These are phyloP conservation scores for Synanceia verrucosa DNA, from an alignment of 2,797 vertebrate genomes.

Conservation along the genomic window DNA sequence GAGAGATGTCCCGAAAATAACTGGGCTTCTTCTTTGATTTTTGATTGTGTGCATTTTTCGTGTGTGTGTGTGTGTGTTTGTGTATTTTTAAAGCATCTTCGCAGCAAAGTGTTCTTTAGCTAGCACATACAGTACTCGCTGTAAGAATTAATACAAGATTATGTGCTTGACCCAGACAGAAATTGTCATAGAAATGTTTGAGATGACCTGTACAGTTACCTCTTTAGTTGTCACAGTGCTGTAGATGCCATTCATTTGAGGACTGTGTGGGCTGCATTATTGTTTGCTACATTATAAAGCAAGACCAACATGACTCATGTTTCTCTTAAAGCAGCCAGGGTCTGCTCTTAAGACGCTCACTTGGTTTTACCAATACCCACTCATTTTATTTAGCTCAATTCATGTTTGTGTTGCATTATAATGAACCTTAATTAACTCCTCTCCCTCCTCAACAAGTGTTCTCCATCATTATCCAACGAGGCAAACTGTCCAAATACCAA, in stretches of 20 bases:
- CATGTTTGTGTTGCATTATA: background rate
- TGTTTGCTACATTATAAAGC: background rate
- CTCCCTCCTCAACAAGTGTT: background rate
- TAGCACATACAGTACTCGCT: constrained; percentile 1
- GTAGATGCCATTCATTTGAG: background rate
- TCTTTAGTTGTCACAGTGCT: constrained; percentile 1
- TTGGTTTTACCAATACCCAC: background rate
- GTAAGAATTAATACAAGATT: constrained; percentile 35
- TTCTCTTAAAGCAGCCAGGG: background rate
- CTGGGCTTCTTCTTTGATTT: constrained; percentile 18
- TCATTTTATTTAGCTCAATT: background rate
- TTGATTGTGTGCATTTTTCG: background rate
- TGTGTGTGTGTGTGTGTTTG: constrained; percentile 12
- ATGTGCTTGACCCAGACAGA: constrained; percentile 13
- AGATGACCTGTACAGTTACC: background rate
- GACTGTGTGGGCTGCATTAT: background rate
- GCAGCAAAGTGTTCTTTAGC: background rate
- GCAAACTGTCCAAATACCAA: background rate
- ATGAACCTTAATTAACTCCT: background rate
- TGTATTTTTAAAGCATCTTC: too few species aligned
- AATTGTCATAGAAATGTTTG: constrained; percentile 14
- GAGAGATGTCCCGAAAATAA: constrained; percentile 47
- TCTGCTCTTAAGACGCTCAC: background rate
- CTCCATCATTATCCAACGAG: background rate
- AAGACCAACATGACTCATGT: background rate